Base-by-base conservation (phyloP, 2,888 invertebrate genomes). In the Mythimna loreyi region DNA sequence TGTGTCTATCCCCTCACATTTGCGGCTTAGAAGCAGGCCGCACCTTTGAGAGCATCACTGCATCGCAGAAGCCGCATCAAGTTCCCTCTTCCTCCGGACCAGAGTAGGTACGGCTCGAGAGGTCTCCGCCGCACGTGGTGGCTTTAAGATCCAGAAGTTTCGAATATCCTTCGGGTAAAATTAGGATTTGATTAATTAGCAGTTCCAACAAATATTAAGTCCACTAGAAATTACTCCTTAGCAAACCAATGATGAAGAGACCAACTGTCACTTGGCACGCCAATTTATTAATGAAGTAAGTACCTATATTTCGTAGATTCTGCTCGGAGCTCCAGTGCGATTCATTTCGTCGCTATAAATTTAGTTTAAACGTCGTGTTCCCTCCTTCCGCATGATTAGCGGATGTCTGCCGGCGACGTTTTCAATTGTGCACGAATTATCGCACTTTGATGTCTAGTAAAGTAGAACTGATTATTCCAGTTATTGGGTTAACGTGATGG, bases 301-400 rank as follows among this genome's bases (percentile, higher is more conserved):
- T n/a, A n/a, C 7, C 6, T 43, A 82, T 75, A 79, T 83, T 81
- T 76, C 81, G 66, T 78, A 80, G 81, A 67, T 71, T 83, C 73
- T 76, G 84, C 78, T 83, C 84, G 69, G 78, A 21, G 66, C 65
- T 67, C 70, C 68, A 76, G 59, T 78, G 61, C 85, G 79, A 89
- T 88, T 88, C 86, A 88, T 88, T 86, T 84, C 80, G 61, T 70
- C 62, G 83, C 88, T 80, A 89, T 91, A 91, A 91, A 91, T 91
- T 87, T 82, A 79, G 85, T 83, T 77, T 75, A 83, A 85, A 84
- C 86, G 86, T 87, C 87, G 83, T 79, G 83, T 85, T 83, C 85
- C 86, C 80, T 83, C 86, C 83, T 87, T 87, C 85, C 81, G 81
- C 82, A 90, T 89, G 89, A 91, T 91, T 89, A 90, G 90, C 88